Evolutionary conservation across 2,113 vertebrate genomes (phyloP), one percentile per base, ranked within the genome.

Genomic region (Todiramphus chloris): DNA sequence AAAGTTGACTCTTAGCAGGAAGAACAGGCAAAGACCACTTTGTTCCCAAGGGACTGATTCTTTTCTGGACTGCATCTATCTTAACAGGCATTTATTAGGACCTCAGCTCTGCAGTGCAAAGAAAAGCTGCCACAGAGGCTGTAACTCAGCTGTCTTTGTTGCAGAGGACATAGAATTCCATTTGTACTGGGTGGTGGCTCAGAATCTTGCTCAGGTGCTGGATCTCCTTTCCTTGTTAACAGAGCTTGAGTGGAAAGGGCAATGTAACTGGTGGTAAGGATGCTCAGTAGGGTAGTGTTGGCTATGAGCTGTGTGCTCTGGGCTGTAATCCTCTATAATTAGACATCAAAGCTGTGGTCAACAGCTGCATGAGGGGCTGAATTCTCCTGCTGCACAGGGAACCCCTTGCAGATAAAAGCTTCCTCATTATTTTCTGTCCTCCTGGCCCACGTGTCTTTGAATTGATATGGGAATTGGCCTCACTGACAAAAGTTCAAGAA

Each of bases 361-460:
- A 33, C 20, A 64, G 20, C 24, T 35, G 6, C 16, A 10, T 6
- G 5, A 25, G 28, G 13, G 5, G 9, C 19, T 24, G 15, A 12
- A 46, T 3, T 2, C 9, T 53, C 12, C 24, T 59, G 44, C 10
- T 41, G 7, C 43, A 79, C 21, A 85, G 27, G 27, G 15, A 14
- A 19, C 0, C 4, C 5, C 8, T 28, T 63, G 10, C 1, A 5
- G 30, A 37, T 25, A 56, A 66, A 78, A 56, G 2, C 13, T 66
- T 10, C 8, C 5, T 27, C 1, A 2, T 24, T 46, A 50, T 33
- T 75, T 78, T 79, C 46, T 70, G 7, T 75, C 23, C 3, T 62
- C 14, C 33, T 9, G 13, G 10, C 2, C 5, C 17, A 75, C 8
- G 2, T 74, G 6, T 27, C 11, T 90, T 73, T 75, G 56, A 25